Evolutionary conservation across 2,113 vertebrate species (phyloP), one percentile per base, ranked within the genome.

Genomic region (Pelodiscus sinensis): DNA sequence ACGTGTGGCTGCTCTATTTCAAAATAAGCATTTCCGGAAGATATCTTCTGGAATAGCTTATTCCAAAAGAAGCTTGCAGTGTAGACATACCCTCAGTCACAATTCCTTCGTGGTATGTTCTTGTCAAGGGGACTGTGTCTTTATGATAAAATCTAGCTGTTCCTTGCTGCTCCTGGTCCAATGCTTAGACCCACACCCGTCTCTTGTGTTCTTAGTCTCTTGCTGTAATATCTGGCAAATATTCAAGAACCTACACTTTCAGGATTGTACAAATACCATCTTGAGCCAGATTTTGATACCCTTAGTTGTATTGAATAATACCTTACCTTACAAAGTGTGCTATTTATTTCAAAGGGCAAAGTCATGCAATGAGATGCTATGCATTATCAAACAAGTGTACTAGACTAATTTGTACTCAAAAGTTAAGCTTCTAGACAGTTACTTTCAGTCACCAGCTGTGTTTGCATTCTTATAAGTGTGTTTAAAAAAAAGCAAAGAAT

Each of bases 391-490:
- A 91, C n/a, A 5, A 27, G 51, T 52, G 19, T 2, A 57, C 5
- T 50, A 78, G 27, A 7, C 16, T 29, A 35, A 31, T 22, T 11
- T 65, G 18, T 65, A 51, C 16, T 9, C 1, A 31, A 4, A 51
- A 58, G 79, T 14, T 78, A 79, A 52, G 8, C 56, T 81, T 81
- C 57, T 79, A 27, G 2, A 5, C 22, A 54, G 52, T 54, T 88
- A 35, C 1, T 24, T 27, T 62, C 14, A 29, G 62, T 68, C n/a
- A 86, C 22, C 24, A 25, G 6, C 25, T 79, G 14, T 4, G 1
- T 82, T 85, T 92, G 57, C 18, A 58, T 31, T 75, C 73, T 25
- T 44, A 57, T 29, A 86, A 86, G 19, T 25, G 38, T 87, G 71
- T 50, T 16, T 44, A 44, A 25, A 77, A 25, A 68, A 77, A 77